Evolutionary conservation across 2,797 vertebrate species (phyloP).

Genomic region (Pseudochirops corinnae): DNA sequence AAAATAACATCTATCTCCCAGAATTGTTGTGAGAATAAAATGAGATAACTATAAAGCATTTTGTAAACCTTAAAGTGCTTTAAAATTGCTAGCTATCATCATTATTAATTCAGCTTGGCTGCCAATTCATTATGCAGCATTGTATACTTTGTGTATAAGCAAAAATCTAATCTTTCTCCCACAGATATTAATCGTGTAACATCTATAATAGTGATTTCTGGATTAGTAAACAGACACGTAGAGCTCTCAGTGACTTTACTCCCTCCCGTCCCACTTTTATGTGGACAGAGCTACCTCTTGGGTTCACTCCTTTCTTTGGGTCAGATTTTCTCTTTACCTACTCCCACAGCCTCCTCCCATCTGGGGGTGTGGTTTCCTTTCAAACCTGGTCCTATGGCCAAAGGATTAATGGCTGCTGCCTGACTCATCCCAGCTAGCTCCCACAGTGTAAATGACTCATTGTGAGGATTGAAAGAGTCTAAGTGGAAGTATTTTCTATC

Average conservation of each 20-base stretch:
- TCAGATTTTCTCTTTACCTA: neutral
- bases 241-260: neutral
- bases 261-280: neutral
- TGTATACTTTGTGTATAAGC: neutral
- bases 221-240: neutral
- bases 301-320: neutral
- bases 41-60: neutral
- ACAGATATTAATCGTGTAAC: neutral
- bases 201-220: neutral
- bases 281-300: neutral
- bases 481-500: neutral
- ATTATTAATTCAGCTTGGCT: neutral
- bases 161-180: neutral
- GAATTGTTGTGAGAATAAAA: neutral
- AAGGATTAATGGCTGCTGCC: neutral
- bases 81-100: no score
- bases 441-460: neutral
- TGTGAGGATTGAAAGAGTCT: neutral
- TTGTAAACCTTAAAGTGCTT: neutral
- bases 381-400: neutral
- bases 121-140: neutral
- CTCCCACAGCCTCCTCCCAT: neutral
- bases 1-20: neutral
- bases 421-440: neutral
- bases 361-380: neutral